Percentiles rank a stretch among this genome's conserved stretches.
Evolutionary conservation across 2,797 vertebrate species (phyloP).

Genomic region (Catamblyrhynchus diadema): DNA sequence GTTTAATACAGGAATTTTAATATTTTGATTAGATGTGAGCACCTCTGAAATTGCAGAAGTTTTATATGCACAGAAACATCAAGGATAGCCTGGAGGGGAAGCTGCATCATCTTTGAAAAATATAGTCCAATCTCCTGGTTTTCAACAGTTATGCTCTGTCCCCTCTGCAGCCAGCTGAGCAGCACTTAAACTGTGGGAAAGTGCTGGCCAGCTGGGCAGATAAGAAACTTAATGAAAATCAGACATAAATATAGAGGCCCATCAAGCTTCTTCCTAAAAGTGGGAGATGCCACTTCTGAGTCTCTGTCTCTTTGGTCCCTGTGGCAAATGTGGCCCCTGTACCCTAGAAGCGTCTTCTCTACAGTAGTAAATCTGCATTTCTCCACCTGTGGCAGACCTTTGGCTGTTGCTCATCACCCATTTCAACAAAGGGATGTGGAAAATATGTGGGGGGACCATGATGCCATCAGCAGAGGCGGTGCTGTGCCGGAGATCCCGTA

Average conservation of each 20-base stretch:
- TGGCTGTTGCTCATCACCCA: background rate
- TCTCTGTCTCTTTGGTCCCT: accelerated
- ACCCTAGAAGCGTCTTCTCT: background rate
- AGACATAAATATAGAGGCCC: background rate
- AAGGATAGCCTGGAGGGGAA: background rate
- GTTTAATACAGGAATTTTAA: background rate
- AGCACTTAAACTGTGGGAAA: background rate
- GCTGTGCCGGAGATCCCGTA: background rate
- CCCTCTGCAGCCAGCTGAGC: background rate
- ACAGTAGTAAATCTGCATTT: accelerated
- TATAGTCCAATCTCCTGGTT: background rate
- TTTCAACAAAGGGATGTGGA: background rate
- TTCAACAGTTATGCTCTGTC: background rate
- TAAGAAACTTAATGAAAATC: background rate
- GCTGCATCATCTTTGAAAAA: background rate
- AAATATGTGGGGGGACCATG: accelerated
- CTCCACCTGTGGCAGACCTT: background rate
- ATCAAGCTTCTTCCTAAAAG: background rate
- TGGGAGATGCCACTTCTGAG: background rate
- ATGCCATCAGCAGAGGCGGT: background rate
- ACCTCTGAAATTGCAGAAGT: background rate
- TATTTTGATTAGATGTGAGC: background rate
- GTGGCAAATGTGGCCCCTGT: background rate
- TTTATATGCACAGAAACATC: background rate
- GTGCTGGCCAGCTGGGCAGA: background rate